Evolutionary conservation across 2,113 vertebrate species (phyloP).

Genomic region (Nerophis lumbriciformis): DNA sequence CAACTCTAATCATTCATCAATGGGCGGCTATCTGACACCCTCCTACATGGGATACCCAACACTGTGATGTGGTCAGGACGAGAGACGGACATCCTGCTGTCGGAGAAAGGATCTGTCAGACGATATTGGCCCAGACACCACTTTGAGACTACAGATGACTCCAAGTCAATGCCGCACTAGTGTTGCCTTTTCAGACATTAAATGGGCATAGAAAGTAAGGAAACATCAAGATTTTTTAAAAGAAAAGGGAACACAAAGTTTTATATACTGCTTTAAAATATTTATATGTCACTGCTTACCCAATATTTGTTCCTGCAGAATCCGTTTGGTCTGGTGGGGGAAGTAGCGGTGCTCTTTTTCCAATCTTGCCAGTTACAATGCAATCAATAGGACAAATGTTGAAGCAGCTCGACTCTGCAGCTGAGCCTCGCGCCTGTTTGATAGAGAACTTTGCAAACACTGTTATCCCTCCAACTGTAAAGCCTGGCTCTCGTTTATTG

Average conservation of each 20-base stretch:
- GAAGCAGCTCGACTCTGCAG: conserved; percentile 36
- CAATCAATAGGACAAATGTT: conserved; percentile 53
- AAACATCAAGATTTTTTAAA: neutral
- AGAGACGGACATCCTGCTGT: conserved; percentile 61
- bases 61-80: conserved; percentile 51
- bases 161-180: conserved; percentile 4
- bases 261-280: conserved; percentile 1
- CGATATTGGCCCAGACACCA: conserved; percentile 50
- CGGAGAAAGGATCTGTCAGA: conserved; percentile 49
- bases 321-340: conserved; percentile 25
- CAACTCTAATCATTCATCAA: conserved; percentile 66
- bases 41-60: conserved; percentile 43
- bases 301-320: conserved; percentile 19
- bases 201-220: no score
- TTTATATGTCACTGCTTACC: conserved; percentile 24
- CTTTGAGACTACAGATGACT: conserved; percentile 27
- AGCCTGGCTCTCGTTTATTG: conserved; percentile 37
- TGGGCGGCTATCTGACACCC: conserved; percentile 57
- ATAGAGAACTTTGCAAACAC: conserved; percentile 39
- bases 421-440: conserved; percentile 31
- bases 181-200: conserved; percentile 18
- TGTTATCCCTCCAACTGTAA: conserved; percentile 40
- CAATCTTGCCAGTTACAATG: conserved; percentile 38
- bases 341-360: conserved; percentile 13
- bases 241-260: neutral